These are phyloP conservation scores for Ormia ochracea DNA, from an alignment of 2,888 invertebrate species.

Conservation along the genomic window DNA sequence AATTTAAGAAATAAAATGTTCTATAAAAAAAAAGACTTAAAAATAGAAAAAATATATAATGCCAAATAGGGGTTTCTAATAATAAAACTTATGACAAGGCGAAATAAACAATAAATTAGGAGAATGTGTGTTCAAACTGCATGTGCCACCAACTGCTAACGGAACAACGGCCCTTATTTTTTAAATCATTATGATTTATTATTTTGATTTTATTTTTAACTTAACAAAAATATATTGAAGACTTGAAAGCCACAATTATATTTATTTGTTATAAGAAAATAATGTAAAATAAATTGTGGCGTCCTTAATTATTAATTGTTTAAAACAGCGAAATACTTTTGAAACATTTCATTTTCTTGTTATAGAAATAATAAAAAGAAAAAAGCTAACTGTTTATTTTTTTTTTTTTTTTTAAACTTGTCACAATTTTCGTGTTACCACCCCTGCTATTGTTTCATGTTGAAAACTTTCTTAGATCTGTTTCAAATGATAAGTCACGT, in stretches of 20 bases:
- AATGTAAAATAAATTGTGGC: no score
- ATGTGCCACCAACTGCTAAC: neutral
- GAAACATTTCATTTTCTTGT: no score
- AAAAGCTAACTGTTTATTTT: neutral
- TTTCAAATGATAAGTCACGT: constrained; percentile 55
- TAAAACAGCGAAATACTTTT: no score
- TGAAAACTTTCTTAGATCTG: constrained; percentile 16
- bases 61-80: constrained; percentile 25
- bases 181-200: neutral
- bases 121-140: neutral
- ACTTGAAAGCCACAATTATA: neutral
- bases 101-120: neutral
- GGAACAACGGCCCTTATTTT: neutral
- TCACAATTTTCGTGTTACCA: neutral
- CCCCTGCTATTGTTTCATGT: neutral
- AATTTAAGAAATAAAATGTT: constrained; percentile 28
- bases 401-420: neutral
- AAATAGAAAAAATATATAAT: no score
- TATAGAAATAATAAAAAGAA: no score
- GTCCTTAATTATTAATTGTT: no score
- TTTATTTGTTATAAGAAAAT: no score
- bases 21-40: no score
- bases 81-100: constrained; percentile 24
- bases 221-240: neutral
- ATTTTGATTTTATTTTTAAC: neutral